Evolutionary conservation across 2,888 invertebrate species (phyloP), one percentile per base, ranked within the genome.

Genomic region (Archaeoteleia sp.): DNA sequence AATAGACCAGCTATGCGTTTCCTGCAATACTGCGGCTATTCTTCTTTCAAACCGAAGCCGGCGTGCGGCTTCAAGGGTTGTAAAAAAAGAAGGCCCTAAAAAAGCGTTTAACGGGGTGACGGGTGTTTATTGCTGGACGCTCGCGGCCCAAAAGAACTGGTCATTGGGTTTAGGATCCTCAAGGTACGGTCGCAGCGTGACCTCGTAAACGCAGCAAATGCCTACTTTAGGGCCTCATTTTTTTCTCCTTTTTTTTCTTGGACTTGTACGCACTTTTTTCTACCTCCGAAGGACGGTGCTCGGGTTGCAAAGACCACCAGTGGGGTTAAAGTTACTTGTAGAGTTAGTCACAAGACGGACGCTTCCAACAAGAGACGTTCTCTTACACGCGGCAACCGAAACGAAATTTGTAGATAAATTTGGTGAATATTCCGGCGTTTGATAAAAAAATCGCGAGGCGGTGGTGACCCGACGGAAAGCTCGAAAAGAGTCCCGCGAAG

Each of bases 1-100:
- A 78, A 78, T 74, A 67, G 76, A 66, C 73, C 68, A 60, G 67
- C 61, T 67, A 71, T 69, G 74, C 76, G 72, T 74, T 85, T 85
- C 85, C 85, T 83, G 80, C 81, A 85, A 85, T 79, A 83, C 77
- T 78, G 79, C 71, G 82, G 83, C 78, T 78, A 80, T 77, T 78
- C 68, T 70, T 66, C 71, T 73, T 76, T 51, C 73, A 67, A 57
- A 65, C 54, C 48, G 53, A 61, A 13, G 23, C 25, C 15, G n/a
- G 29, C 45, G 43, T 27, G 48, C 48, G 37, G 30, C 70, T 71
- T 80, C 76, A 82, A 83, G 83, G 82, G 83, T 84, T 84, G 82
- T 82, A 78, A 82, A 81, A 80, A 76, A 74, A 71, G 71, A 54
- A 35, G 58, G 63, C 70, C 71, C 60, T 70, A 78, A 78, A 80